Evolutionary conservation across 2,888 invertebrate genomes (phyloP), one percentile per base, ranked within the genome.

Genomic region (Asteroscopus sphinx): DNA sequence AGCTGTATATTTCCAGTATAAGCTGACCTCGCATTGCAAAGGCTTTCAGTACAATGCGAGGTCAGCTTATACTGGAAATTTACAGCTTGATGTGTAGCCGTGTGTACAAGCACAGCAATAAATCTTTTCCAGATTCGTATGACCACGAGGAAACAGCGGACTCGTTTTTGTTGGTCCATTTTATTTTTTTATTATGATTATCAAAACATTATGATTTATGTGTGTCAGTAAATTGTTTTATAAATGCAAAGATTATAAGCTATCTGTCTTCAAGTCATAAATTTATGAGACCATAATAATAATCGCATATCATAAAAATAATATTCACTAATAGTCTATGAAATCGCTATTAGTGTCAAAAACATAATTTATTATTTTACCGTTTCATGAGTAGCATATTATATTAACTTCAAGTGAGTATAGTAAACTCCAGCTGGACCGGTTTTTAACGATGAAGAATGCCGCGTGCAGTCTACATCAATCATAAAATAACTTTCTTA

Each of bases 401-500:
- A n/a, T n/a, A n/a, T n/a, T n/a, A n/a, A n/a, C n/a, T n/a, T n/a
- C n/a, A n/a, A n/a, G n/a, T n/a, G n/a, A n/a, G n/a, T 42, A 42
- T 40, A 25, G 16, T 35, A 25, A 39, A 28, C 30, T 15, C 36
- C 12, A 6, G 41, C 30, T 42, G n/a, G 26, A 55, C 73, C 52
- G 52, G 73, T 75, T 59, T 59, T 15, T 30, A 28, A 36, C 30
- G 21, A 16, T 6, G 15, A 51, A 32, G 30, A 54, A 42, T 48
- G 28, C 16, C 6, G 11, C 13, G 30, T 41, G 55, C 40, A 58
- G 40, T 60, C 41, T 25, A 41, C 54, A 68, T 64, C 61, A 55
- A 68, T 59, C 44, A 49, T 52, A 17, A 30, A 44, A 56, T 51
- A 1, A 59, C 59, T n/a, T n/a, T 56, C 54, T 53, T 15, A 36